phyloP scores from a whole-genome alignment of 2,113 vertebrate genomes.

The Melanostigma gelatinosum region DNA sequence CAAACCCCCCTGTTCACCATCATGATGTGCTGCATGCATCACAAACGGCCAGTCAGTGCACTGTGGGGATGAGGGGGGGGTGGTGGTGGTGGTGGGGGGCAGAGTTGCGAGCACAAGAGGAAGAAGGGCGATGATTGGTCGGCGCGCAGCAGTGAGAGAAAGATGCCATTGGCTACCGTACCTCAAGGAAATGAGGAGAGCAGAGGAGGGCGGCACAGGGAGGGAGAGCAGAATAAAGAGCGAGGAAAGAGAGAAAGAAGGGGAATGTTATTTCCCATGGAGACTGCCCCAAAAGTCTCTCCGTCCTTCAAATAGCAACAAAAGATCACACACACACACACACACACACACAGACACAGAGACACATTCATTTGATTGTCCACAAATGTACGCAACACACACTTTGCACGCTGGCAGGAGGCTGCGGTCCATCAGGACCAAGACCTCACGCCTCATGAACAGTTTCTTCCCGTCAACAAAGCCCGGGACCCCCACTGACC shows the following conservation, averaged over 20 bases:
- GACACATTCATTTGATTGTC: conserved; percentile 17
- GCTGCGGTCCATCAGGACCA: no score
- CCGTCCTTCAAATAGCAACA: conserved; percentile 32
- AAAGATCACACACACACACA: conserved; percentile 29
- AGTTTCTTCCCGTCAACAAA: no score
- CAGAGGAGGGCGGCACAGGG: conserved; percentile 70
- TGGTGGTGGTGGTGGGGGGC: background rate
- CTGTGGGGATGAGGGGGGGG: conserved; percentile 29
- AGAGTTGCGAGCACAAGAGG: conserved; percentile 37
- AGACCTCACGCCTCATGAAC: no score
- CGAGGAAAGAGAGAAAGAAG: conserved; percentile 62
- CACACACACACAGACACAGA: conserved; percentile 21
- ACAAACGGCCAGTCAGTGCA: conserved; percentile 60
- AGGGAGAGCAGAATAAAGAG: conserved; percentile 62
- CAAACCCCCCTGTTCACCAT: background rate
- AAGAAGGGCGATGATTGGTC: conserved; percentile 59
- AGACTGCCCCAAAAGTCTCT: conserved; percentile 35
- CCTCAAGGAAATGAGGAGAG: conserved; percentile 80
- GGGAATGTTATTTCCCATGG: conserved; percentile 61
- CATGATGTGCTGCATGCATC: conserved; percentile 74
- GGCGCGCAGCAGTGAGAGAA: conserved; percentile 57
- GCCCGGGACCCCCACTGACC: no score
- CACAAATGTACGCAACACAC: background rate
- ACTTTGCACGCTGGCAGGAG: background rate
- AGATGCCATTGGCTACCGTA: conserved; percentile 73